These are phyloP conservation scores for Uria lomvia DNA, from an alignment of 2,113 vertebrate species.

Conservation along the genomic window DNA sequence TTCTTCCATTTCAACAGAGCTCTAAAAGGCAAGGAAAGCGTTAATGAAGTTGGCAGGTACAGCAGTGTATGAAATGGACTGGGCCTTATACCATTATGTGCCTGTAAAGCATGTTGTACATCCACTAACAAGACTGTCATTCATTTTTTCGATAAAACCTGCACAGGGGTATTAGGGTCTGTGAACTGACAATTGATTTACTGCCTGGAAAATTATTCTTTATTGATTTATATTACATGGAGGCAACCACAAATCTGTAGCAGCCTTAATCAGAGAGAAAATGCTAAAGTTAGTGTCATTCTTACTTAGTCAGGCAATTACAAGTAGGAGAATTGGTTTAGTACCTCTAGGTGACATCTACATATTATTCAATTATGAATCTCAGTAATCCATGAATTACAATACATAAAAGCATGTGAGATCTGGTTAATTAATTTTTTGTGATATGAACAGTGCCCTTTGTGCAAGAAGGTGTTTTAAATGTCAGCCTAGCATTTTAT, in stretches of 20 bases:
- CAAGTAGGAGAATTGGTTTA: slow-evolving; percentile 71
- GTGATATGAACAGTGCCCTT: slow-evolving; percentile 41
- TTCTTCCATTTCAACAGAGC: not conserved
- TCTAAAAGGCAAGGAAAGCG: not conserved
- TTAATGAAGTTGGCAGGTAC: slow-evolving; percentile 24
- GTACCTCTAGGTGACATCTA: slow-evolving; percentile 71
- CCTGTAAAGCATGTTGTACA: slow-evolving; percentile 54
- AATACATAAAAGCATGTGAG: slow-evolving; percentile 63
- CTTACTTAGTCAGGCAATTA: slow-evolving; percentile 76
- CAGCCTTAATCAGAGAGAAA: slow-evolving; percentile 76
- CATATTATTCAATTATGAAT: slow-evolving; percentile 75
- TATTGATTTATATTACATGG: slow-evolving; percentile 80
- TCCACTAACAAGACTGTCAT: slow-evolving; percentile 79
- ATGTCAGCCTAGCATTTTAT: slow-evolving; percentile 51
- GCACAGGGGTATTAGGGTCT: slow-evolving; percentile 67
- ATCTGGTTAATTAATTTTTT: slow-evolving; percentile 62
- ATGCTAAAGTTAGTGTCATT: slow-evolving; percentile 73
- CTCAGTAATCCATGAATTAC: slow-evolving; percentile 71
- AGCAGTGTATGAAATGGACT: slow-evolving; percentile 10
- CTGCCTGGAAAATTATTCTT: slow-evolving; percentile 84
- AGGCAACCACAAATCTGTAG: slow-evolving; percentile 71
- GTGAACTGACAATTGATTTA: slow-evolving; percentile 83
- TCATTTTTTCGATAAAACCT: slow-evolving; percentile 79
- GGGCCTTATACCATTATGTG: slow-evolving; percentile 29
- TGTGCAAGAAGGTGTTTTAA: slow-evolving; percentile 62